Base-by-base conservation (phyloP, 1,140 invertebrate species). In the Lepidurus apus region DNA sequence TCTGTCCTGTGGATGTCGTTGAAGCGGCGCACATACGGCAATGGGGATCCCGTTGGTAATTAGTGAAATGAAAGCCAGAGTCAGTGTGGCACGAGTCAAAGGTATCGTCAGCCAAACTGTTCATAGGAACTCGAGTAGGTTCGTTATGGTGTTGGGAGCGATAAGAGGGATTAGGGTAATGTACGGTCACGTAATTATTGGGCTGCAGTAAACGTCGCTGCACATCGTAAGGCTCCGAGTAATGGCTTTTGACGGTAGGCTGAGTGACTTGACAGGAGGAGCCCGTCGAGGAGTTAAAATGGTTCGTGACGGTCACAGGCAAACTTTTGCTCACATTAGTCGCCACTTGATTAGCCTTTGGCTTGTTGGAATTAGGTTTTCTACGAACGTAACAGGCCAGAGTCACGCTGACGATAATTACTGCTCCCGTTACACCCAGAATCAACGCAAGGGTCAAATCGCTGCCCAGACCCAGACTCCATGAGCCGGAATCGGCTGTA, bases 91-190 rank as follows among this genome's bases (percentile, higher is more conserved):
- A 34, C 34, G 34, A 34, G 34, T 34, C 34, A 34, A 34, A 34
- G 34, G 34, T 65, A 65, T 65, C 53, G 17, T 65, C 53, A 13
- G 53, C 53, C 53, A 65, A 17, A 65, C 53, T 65, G 13, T 65
- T 65, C 53, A 65, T 65, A 65, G 53, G 53, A 17, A 65, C 53
- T 7, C 53, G 53, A 65, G 53, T 13, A 21, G 21, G 53, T 13
- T 13, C 17, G 21, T n/a, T 13, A 13, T 13, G 21, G 7, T 13
- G 53, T 7, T 65, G 53, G 17, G 53, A 21, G 13, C 53, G 53
- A 21, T 65, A 65, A 65, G 53, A n/a, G 17, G 53, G 53, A 65
- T 65, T 65, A 65, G 53, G 53, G 53, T 65, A 65, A 65, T 65
- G 53, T 7, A 65, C 53, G 53, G 17, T 65, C 17, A 65, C 53